These are phyloP conservation scores for Notoglanidium macrostoma DNA, from an alignment of 2,797 vertebrate species.

Conservation along the genomic window DNA sequence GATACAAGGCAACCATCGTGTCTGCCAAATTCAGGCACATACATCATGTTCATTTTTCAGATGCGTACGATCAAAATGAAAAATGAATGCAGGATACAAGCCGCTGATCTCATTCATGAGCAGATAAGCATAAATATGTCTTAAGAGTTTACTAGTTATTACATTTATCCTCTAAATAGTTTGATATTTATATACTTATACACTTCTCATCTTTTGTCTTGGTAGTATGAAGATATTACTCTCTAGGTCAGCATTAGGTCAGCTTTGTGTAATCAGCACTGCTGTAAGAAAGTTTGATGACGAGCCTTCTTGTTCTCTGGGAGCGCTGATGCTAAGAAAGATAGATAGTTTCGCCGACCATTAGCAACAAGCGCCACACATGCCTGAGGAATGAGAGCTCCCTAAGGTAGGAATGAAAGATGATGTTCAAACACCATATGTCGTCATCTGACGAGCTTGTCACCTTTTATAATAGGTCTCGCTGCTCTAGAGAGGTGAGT, in stretches of 20 bases:
- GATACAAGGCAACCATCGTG: background rate
- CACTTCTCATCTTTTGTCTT: too few relatives aligned
- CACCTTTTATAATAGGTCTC: conserved; percentile 3
- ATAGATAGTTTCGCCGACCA: conserved; percentile 11
- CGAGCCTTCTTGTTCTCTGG: conserved; percentile 33
- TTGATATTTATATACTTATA: background rate
- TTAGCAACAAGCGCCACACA: conserved; percentile 40
- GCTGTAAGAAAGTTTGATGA: background rate
- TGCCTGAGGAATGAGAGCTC: conserved; percentile 21
- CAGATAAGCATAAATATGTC: background rate
- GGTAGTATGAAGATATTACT: background rate
- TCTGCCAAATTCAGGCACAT: background rate
- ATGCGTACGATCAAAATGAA: background rate
- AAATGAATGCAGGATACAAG: background rate
- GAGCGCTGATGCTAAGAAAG: conserved; percentile 30
- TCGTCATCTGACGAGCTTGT: conserved; percentile 28
- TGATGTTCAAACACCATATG: conserved; percentile 38
- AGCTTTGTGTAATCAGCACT: background rate
- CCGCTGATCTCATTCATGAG: background rate
- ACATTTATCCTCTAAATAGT: background rate
- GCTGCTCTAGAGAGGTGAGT: background rate
- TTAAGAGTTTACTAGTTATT: background rate
- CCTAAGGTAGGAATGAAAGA: conserved; percentile 32
- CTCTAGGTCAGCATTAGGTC: background rate
- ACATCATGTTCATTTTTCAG: background rate